Conservation (phyloP, 2,113 vertebrate species). For the Pterocles burchelli region DNA sequence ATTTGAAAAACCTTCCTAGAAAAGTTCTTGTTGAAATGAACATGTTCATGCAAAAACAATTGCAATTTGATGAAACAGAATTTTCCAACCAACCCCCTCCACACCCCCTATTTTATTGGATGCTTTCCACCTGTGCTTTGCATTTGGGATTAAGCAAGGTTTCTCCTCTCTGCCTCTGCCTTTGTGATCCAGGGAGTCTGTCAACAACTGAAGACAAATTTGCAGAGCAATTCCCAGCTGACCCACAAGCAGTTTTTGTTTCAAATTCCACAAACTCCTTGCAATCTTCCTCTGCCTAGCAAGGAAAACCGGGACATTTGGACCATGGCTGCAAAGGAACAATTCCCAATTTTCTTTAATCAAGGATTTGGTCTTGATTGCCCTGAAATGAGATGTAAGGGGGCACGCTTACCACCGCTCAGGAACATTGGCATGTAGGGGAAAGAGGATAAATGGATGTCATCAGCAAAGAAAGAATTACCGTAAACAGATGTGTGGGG, state of each 20-base stretch:
- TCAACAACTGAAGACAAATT: slow-evolving; percentile 25
- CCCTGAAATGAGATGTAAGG: background rate
- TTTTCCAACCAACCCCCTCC: background rate
- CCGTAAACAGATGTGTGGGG: slow-evolving; percentile 20
- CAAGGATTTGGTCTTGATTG: background rate
- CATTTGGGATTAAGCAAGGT: slow-evolving; percentile 18
- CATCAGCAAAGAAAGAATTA: slow-evolving; percentile 43
- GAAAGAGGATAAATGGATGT: background rate
- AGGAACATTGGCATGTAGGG: background rate
- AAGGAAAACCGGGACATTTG: background rate
- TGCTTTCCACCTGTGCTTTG: background rate
- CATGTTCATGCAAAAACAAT: background rate
- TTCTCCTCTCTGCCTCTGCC: background rate
- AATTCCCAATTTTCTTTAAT: background rate
- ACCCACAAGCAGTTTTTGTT: slow-evolving; percentile 40
- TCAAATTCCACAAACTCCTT: slow-evolving; percentile 24
- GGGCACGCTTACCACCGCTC: background rate
- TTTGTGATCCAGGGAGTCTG: background rate
- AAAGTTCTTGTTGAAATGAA: background rate
- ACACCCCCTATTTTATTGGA: background rate
- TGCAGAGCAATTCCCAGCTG: slow-evolving; percentile 26
- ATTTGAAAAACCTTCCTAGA: background rate
- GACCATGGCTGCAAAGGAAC: background rate
- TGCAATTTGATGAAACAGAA: background rate
- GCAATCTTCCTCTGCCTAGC: background rate